Base-by-base conservation (phyloP, 2,888 invertebrate genomes). In the Drosophila yooni region DNA sequence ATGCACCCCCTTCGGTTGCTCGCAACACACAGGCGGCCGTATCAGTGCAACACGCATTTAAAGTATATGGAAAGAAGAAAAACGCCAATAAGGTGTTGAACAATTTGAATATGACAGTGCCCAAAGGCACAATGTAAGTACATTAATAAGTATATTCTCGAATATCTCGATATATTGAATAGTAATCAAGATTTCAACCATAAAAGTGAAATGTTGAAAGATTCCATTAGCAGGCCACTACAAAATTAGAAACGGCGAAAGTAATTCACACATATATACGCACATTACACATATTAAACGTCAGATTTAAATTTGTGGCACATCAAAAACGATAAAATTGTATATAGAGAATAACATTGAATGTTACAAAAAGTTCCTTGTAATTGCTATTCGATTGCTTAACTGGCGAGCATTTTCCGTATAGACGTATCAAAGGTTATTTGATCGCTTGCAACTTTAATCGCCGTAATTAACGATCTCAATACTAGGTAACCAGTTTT, bases 81-180 rank as follows among this genome's bases (percentile, higher is more conserved):
- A 96, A 97, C 87, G 96, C 97, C 63, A 97, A 97, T 92, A 96
- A 97, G 83, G 98, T 98, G 53, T 95, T 98, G 75, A 96, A 96
- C 91, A 96, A 97, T 93, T 95, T 98, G 76, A 97, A 97, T 94
- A 97, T 98, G 97, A 98, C 98, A 67, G 98, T 98, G 75, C 97
- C 96, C 84, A 97, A 97, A 93, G 98, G 98, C 90, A 97, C 98
- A 79, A 98, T 98, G 98, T 98, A 94, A 97, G 97, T 96, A 81
- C 21, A 50, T 25, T 18, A 2, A 27, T 11, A 29, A 1, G 27
- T 15, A 27, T 21, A 34, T 5, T 56, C 27, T 13, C 18, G 10
- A 43, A 29, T 18, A 43, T 38, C 15, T 25, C 18, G 3, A 21
- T 13, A 38, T 31, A 18, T 21, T 13, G 40, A 6, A n/a, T 54